Evolutionary conservation across 2,888 invertebrate species (phyloP).

Genomic region (Erannis defoliaria): DNA sequence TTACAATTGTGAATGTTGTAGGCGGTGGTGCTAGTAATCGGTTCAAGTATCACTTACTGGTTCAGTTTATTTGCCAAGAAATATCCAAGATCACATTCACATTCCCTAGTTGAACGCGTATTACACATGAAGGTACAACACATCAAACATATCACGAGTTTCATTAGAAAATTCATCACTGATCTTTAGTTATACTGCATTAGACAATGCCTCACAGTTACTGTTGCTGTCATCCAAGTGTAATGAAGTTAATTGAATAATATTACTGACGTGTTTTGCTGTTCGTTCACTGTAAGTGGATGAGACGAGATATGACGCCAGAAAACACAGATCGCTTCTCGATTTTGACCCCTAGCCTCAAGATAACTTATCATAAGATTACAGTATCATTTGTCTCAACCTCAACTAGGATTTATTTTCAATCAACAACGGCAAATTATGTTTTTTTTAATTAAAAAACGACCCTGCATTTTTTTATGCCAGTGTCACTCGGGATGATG

Average conservation of each 20-base stretch:
- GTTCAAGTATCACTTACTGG: constrained; percentile 37
- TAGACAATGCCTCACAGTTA: constrained; percentile 6
- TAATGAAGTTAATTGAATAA: constrained; percentile 26
- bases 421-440: not conserved
- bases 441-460: no score
- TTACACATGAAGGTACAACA: constrained; percentile 41
- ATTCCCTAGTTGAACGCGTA: constrained; percentile 38
- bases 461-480: no score
- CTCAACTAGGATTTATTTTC: constrained; percentile 29
- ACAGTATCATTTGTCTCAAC: constrained; percentile 15
- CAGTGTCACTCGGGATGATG: no score
- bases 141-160: constrained; percentile 39
- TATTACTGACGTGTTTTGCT: constrained; percentile 33
- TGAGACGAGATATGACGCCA: constrained; percentile 54
- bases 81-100: constrained; percentile 44
- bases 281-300: constrained; percentile 47
- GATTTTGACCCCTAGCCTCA: constrained; percentile 53
- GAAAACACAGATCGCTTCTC: constrained; percentile 49
- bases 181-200: not conserved
- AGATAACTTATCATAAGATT: constrained; percentile 53
- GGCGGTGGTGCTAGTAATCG: not conserved
- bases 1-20: constrained; percentile 1
- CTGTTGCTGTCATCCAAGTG: constrained; percentile 29
- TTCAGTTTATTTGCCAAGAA: constrained; percentile 35
- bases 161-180: constrained; percentile 43